phyloP scores from a whole-genome alignment of 2,888 invertebrate species.

The Keiferia lycopersicella region DNA sequence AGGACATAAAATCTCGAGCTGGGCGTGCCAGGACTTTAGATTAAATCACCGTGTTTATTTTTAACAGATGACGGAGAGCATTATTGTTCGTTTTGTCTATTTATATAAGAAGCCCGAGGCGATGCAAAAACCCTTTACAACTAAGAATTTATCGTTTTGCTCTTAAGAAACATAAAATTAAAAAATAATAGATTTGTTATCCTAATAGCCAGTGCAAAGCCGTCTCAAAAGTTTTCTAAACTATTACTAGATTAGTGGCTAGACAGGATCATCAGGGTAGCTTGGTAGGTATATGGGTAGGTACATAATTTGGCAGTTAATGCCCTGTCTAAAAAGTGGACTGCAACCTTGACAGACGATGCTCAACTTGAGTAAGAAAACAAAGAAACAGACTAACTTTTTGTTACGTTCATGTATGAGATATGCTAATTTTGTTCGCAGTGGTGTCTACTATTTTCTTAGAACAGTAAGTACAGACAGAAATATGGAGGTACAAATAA shows the following conservation, averaged over 20 bases:
- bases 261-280: too few relatives aligned
- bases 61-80: slow-evolving; percentile 1
- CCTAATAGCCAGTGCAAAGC: too few relatives aligned
- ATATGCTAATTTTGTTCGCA: not conserved
- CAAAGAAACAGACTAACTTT: not conserved
- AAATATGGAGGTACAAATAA: not conserved
- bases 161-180: not conserved
- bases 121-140: not conserved
- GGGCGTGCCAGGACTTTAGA: slow-evolving; percentile 18
- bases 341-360: not conserved
- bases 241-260: too few relatives aligned
- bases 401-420: not conserved
- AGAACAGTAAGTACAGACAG: not conserved
- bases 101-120: not conserved
- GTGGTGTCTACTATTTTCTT: not conserved
- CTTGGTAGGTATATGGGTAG: too few relatives aligned
- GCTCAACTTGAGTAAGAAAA: not conserved
- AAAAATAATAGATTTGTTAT: not conserved
- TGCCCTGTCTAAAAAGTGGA: not conserved
- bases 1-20: slow-evolving; percentile 13
- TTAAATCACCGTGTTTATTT: slow-evolving; percentile 18
- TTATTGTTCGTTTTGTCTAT: not conserved
- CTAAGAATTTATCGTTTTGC: too few relatives aligned
- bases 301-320: not conserved
- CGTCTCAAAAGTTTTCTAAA: too few relatives aligned